Conservation (phyloP, 2,888 invertebrate species). For the Cephus sareptanus region DNA sequence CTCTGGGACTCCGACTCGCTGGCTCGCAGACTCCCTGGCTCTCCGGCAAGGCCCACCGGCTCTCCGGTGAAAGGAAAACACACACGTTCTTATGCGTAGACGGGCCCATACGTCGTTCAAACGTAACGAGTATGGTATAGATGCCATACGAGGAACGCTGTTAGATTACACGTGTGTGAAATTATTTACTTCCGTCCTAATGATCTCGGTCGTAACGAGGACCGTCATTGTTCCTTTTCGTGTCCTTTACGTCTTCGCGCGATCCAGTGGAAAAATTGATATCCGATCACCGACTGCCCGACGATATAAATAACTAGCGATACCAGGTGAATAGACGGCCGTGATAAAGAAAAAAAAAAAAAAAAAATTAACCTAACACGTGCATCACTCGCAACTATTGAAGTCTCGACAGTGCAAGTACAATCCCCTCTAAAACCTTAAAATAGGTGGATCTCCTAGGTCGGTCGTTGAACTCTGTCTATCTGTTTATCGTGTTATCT, state of each 20-base stretch:
- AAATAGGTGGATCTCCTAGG: background rate
- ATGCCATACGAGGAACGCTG: background rate
- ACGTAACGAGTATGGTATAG: background rate
- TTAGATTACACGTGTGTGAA: background rate
- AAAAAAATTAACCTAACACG: background rate
- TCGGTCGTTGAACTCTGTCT: background rate
- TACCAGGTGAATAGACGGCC: background rate
- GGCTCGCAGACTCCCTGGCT: constrained; percentile 10
- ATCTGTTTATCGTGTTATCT: background rate
- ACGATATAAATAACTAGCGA: background rate
- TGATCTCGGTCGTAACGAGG: background rate
- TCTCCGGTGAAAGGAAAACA: constrained; percentile 60
- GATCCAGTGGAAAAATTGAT: background rate
- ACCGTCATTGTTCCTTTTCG: background rate
- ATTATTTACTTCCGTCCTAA: background rate
- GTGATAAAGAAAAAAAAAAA: background rate
- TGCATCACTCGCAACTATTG: background rate
- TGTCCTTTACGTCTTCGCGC: background rate
- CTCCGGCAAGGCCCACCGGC: constrained; percentile 49
- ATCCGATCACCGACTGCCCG: background rate
- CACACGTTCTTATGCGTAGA: constrained; percentile 27
- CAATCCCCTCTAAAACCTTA: background rate
- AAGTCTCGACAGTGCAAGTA: background rate
- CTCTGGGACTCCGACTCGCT: constrained; percentile 11
- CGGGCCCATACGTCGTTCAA: background rate